These are phyloP conservation scores for Nannospalax galili DNA, from an alignment of 2,113 vertebrate species.

Conservation along the genomic window DNA sequence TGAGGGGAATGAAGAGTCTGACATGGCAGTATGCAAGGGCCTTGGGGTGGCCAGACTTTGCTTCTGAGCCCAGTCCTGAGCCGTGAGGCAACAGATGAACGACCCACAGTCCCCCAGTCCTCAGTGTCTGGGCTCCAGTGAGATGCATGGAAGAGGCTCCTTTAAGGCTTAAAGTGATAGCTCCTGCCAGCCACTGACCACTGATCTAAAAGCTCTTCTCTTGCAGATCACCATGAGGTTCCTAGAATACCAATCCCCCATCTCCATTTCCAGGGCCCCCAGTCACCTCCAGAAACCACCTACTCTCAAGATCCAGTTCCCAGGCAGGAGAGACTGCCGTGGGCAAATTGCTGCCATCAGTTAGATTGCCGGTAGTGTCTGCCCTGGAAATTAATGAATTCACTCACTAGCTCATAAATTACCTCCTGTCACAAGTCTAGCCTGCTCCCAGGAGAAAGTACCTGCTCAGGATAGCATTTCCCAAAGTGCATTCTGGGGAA, in stretches of 20 bases:
- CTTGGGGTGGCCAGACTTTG: not conserved
- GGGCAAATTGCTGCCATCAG: not conserved
- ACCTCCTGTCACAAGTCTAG: not conserved
- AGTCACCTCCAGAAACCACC: not conserved
- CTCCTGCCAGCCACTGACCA: not conserved
- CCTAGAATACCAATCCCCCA: not conserved
- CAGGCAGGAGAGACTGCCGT: not conserved
- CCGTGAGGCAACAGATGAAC: too few relatives aligned
- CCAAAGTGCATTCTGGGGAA: not conserved
- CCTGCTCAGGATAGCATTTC: not conserved
- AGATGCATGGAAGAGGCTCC: too few relatives aligned
- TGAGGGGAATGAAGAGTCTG: not conserved
- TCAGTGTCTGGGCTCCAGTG: not conserved
- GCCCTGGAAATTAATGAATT: slow-evolving; percentile 8
- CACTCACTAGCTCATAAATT: not conserved
- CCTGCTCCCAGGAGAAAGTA: not conserved
- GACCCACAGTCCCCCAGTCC: not conserved
- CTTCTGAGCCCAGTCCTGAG: not conserved
- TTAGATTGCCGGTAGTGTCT: not conserved
- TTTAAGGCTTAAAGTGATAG: not conserved
- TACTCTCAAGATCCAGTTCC: not conserved
- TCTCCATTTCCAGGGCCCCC: not conserved
- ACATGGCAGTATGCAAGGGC: not conserved
- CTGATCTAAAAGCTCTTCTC: too few relatives aligned
- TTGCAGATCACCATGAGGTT: not conserved